A percentile compares a stretch with the other conserved stretches of the same genome.
Evolutionary conservation across 2,113 vertebrate species (phyloP).

Genomic region (Balaenoptera acutorostrata): DNA sequence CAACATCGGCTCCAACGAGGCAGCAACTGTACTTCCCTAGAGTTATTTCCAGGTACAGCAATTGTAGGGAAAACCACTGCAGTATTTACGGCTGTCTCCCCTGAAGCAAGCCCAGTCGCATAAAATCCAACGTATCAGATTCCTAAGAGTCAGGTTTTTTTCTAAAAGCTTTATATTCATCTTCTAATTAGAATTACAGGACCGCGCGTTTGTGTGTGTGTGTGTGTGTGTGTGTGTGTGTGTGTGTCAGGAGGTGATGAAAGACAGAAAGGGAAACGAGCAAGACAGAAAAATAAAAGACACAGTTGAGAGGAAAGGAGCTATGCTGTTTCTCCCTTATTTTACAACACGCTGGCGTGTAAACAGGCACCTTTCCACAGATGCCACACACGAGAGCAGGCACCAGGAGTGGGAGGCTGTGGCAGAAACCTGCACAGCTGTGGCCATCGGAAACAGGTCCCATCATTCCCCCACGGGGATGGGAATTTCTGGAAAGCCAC

Average conservation of each 20-base stretch:
- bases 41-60: slow-evolving; percentile 69
- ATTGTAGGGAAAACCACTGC: slow-evolving; percentile 19
- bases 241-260: not conserved
- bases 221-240: not conserved
- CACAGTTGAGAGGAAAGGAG: not conserved
- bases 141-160: slow-evolving; percentile 59
- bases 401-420: slow-evolving; percentile 42
- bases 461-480: slow-evolving; percentile 65
- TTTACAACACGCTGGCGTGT: not conserved
- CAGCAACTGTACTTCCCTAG: slow-evolving; percentile 39
- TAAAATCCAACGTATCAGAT: slow-evolving; percentile 64
- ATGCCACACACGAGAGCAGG: not conserved
- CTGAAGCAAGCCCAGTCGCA: slow-evolving; percentile 62
- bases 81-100: slow-evolving; percentile 41
- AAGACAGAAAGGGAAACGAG: not conserved
- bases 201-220: not conserved
- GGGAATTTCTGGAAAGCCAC: slow-evolving; percentile 75
- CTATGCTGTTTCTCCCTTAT: not conserved
- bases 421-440: slow-evolving; percentile 63
- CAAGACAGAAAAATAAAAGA: not conserved
- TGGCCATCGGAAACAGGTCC: slow-evolving; percentile 62
- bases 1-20: slow-evolving; percentile 53
- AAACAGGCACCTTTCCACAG: not conserved
- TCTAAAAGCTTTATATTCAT: slow-evolving; percentile 2
- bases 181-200: not conserved